phyloP scores from a whole-genome alignment of 2,888 invertebrate genomes.

The Hirtodrosophila confusa region DNA sequence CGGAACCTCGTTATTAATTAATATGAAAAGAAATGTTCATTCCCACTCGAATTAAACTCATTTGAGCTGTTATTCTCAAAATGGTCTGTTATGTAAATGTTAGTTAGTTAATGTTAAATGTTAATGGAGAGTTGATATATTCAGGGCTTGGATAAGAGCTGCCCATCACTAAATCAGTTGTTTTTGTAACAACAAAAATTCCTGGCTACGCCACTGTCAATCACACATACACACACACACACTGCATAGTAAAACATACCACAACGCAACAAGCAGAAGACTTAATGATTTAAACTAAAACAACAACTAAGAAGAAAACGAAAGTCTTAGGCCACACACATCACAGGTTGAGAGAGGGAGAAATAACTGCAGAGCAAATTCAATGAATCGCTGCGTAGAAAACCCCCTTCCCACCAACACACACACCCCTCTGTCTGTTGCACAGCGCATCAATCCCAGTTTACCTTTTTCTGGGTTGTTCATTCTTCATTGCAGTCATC shows the following conservation, averaged over 20 bases:
- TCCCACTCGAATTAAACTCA: too few species aligned
- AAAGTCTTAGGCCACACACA: slow-evolving; percentile 46
- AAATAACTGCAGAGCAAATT: slow-evolving; percentile 45
- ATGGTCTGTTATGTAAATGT: too few species aligned
- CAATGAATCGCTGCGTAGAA: slow-evolving; percentile 37
- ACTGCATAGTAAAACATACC: slow-evolving; percentile 4
- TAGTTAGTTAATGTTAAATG: too few species aligned
- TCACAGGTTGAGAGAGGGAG: neutral
- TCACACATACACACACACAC: neutral
- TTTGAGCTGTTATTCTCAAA: too few species aligned
- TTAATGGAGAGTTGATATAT: too few species aligned
- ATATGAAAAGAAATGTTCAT: too few species aligned
- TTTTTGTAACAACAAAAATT: too few species aligned
- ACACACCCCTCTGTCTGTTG: too few species aligned
- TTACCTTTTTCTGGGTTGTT: slow-evolving; percentile 6
- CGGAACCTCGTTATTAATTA: too few species aligned
- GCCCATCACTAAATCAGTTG: too few species aligned
- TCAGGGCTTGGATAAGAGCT: too few species aligned
- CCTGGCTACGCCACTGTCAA: neutral
- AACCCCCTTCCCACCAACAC: neutral
- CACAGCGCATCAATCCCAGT: slow-evolving; percentile 15
- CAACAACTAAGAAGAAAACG: slow-evolving; percentile 49
- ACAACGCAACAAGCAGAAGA: slow-evolving; percentile 33
- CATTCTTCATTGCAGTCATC: slow-evolving; percentile 10
- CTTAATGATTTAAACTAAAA: slow-evolving; percentile 56